Conservation (phyloP, 2,888 invertebrate species). For the Cremastinae sp. region DNA sequence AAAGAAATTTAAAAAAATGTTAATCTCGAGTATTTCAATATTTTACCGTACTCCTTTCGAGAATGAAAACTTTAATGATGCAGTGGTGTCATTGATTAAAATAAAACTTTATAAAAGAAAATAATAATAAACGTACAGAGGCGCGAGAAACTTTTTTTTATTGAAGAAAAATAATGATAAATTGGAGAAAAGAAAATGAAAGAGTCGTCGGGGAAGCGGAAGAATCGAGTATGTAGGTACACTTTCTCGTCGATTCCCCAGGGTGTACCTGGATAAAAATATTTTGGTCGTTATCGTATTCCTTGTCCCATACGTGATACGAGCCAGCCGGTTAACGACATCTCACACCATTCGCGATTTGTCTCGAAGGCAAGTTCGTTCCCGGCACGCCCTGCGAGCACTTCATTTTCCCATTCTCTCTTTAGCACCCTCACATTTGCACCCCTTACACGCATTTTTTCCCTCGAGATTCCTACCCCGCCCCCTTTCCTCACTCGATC, state of each 20-base stretch:
- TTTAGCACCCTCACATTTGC: slow-evolving; percentile 13
- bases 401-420: slow-evolving; percentile 28
- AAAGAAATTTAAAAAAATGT: too few species aligned
- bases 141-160: too few species aligned
- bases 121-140: too few species aligned
- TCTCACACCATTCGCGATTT: slow-evolving; percentile 58
- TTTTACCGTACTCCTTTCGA: too few species aligned
- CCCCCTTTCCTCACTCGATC: slow-evolving; percentile 8
- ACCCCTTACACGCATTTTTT: slow-evolving; percentile 15
- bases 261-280: slow-evolving; percentile 66
- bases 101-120: too few species aligned
- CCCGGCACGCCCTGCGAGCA: slow-evolving; percentile 34
- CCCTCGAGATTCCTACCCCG: slow-evolving; percentile 14
- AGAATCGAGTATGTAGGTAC: slow-evolving; percentile 15
- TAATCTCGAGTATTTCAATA: too few species aligned
- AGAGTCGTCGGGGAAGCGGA: slow-evolving; percentile 38
- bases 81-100: too few species aligned
- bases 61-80: neutral
- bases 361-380: slow-evolving; percentile 51
- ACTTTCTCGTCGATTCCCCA: slow-evolving; percentile 54
- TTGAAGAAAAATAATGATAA: slow-evolving; percentile 7
- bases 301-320: slow-evolving; percentile 56
- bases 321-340: slow-evolving; percentile 46
- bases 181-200: slow-evolving; percentile 2
- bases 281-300: slow-evolving; percentile 68